Evolutionary conservation across 2,888 invertebrate species (phyloP), one percentile per base, ranked within the genome.

Genomic region (Acanthacorydalis orientalis): DNA sequence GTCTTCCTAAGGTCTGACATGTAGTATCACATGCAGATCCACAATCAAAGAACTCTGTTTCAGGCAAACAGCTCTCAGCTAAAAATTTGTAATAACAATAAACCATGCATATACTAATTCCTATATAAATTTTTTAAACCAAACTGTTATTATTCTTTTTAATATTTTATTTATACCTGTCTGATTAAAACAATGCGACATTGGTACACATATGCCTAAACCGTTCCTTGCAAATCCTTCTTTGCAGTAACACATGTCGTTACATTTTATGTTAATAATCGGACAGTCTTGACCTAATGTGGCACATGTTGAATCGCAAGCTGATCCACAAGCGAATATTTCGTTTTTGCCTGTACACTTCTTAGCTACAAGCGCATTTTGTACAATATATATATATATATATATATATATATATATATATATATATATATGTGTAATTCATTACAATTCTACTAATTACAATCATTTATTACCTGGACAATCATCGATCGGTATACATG

Each of bases 401-500:
- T 23, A 23, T 23, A 23, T 23, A 23, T 38, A 38, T 38, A 38
- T 38, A 11, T 14, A 7, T 14, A 11, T 38, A 14, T 10, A 7
- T n/a, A 14, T 11, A 1, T 14, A 38, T 14, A 2, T 38, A 10
- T 3, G 1, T 12, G 9, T 14, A 7, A 10, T 34, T 10, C 34
- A 34, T 10, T 8, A 10, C 9, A 10, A 34, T 10, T 34, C 34
- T 34, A 34, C 32, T 31, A n/a, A 14, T 31, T 31, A 12, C 7
- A n/a, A 31, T 14, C n/a, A 31, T 14, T 43, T 31, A 7, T 6
- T 2, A 16, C 49, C 35, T 47, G 47, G 42, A 44, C 57, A 59
- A 9, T 56, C n/a, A 3, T 33, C 37, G 31, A 46, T 38, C 9
- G 58, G 57, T 43, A 59, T 58, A 43, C 59, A 59, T 6, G 8